A percentile compares a stretch with the other conserved stretches of the same genome.
These are phyloP conservation scores for Scaptomyza pallida DNA, from an alignment of 1,140 invertebrate species.

Conservation along the genomic window DNA sequence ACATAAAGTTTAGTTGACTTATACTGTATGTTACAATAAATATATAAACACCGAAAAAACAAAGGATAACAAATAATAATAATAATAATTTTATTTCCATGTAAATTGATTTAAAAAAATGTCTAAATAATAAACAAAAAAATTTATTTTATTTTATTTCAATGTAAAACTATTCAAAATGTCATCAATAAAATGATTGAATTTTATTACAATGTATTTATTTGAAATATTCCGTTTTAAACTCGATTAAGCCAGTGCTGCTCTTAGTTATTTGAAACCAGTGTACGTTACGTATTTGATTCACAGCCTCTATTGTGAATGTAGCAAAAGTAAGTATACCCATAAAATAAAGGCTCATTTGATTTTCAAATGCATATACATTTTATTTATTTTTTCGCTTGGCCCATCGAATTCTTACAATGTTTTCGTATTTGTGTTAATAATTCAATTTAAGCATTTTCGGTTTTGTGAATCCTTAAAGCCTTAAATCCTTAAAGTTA, in stretches of 20 bases:
- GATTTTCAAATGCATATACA: too few relatives aligned
- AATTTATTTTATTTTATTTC: conserved; percentile 17
- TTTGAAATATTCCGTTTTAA: not conserved
- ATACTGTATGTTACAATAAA: conserved; percentile 39
- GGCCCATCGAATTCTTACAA: not conserved
- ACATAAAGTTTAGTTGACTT: conserved; percentile 44
- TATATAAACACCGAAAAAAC: conserved; percentile 15
- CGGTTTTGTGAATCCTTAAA: not conserved
- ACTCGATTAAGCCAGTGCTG: not conserved
- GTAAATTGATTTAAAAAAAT: conserved; percentile 29
- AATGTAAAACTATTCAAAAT: conserved; percentile 13
- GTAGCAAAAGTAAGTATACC: too few relatives aligned
- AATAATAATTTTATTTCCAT: conserved; percentile 39
- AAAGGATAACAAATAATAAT: conserved; percentile 46
- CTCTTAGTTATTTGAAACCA: not conserved
- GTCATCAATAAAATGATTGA: conserved; percentile 19
- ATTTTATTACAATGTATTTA: not conserved
- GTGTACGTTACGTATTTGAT: not conserved
- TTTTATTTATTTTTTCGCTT: not conserved
- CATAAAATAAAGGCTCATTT: too few relatives aligned
- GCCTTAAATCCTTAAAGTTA: too few relatives aligned
- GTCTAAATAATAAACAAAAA: conserved; percentile 27
- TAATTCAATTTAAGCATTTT: not conserved
- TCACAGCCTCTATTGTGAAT: too few relatives aligned
- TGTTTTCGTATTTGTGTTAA: not conserved